Evolutionary conservation across 2,113 vertebrate genomes (phyloP), one percentile per base, ranked within the genome.

Genomic region (Tupaia tana): DNA sequence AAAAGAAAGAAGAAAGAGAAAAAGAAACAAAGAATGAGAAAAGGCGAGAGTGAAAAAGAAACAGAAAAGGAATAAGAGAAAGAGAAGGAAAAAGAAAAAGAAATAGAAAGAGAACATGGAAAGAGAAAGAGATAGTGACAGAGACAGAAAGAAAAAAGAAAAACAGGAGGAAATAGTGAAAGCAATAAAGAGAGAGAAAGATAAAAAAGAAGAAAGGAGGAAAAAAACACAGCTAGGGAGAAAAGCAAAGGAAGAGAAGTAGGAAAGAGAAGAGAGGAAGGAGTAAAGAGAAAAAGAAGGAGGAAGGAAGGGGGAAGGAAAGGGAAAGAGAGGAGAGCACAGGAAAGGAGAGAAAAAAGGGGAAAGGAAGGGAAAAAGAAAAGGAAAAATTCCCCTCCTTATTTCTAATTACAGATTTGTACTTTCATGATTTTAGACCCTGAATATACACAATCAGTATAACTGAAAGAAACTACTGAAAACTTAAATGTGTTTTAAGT

Each of bases 381-480:
- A 29, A 64, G 13, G 80, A 92, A 79, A 70, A 71, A 34, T 13
- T 13, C 3, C 9, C n/a, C 16, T 52, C 8, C 31, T 13, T 59
- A 52, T 86, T 92, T 89, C 73, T 94, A 86, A 97, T 88, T 85
- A 90, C 74, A 91, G 64, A 95, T 79, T 25, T 82, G 18, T 18
- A 89, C 27, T 74, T 93, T 25, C 24, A 74, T 59, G 79, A 77
- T n/a, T 82, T 79, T 90, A 43, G 56, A 56, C 12, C 43, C 58
- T 75, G 29, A 96, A 83, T 79, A 94, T 18, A 88, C 13, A 93
- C 64, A 86, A 74, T 5, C 7, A 81, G 16, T 61, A 70, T 10
- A 29, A 11, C 59, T 79, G 9, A 77, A 86, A 74, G 58, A 89
- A 96, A 95, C 74, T 13, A 12, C 61, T 20, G 4, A 93, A 93